Percentiles rank a stretch among this genome's conserved stretches.
Evolutionary conservation across 2,888 invertebrate species (phyloP).

Genomic region (Mythimna loreyi): DNA sequence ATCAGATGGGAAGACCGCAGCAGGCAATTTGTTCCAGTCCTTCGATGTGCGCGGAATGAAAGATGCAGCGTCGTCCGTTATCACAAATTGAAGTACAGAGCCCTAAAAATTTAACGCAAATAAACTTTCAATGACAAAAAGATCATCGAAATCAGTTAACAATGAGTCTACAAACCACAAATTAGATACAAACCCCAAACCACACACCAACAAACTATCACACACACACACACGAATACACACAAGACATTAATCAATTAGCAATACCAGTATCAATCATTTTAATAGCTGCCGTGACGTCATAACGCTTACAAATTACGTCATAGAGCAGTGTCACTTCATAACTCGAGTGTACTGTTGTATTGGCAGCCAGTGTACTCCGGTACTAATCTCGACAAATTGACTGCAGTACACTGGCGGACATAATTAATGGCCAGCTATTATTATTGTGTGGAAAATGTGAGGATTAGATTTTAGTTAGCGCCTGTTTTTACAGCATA

Average conservation of each 20-base stretch:
- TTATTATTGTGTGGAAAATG: slow-evolving; percentile 33
- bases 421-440: slow-evolving; percentile 49
- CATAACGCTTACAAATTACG: slow-evolving; percentile 60
- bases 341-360: slow-evolving; percentile 60
- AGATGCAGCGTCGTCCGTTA: too few relatives aligned
- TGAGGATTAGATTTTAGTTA: slow-evolving; percentile 14
- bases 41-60: too few relatives aligned
- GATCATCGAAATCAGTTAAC: not conserved
- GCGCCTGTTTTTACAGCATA: too few relatives aligned
- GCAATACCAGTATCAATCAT: slow-evolving; percentile 56
- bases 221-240: not conserved
- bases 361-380: slow-evolving; percentile 70
- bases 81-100: too few relatives aligned
- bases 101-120: too few relatives aligned
- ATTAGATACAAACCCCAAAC: not conserved
- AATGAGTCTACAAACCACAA: not conserved
- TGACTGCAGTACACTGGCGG: slow-evolving; percentile 66
- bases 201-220: not conserved
- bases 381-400: slow-evolving; percentile 75
- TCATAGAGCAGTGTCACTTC: slow-evolving; percentile 60
- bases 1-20: too few relatives aligned
- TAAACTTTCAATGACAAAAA: too few relatives aligned
- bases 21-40: too few relatives aligned
- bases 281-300: slow-evolving; percentile 56
- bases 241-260: slow-evolving; percentile 45